Conservation (phyloP, 2,113 vertebrate genomes). For the Otocyon megalotis region DNA sequence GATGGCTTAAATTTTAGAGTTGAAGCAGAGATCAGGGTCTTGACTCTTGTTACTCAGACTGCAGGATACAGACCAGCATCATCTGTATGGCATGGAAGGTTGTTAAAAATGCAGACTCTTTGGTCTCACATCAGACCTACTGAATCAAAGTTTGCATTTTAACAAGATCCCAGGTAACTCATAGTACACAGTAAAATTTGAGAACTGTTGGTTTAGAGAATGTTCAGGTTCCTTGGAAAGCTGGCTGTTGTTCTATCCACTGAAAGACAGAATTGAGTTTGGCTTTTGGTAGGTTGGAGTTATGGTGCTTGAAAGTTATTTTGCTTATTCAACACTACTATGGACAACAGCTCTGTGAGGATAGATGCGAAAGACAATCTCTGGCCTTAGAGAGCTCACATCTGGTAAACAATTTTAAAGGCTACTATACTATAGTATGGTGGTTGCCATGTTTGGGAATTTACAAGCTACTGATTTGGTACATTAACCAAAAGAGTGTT, state of each 20-base stretch:
- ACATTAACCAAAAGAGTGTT: not conserved
- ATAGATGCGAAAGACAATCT: slow-evolving; percentile 4
- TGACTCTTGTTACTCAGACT: not conserved
- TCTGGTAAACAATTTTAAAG: not conserved
- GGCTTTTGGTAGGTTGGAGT: slow-evolving; percentile 16
- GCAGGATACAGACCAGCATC: not conserved
- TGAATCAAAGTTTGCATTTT: slow-evolving; percentile 20
- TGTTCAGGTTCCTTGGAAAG: not conserved
- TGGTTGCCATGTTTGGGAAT: not conserved
- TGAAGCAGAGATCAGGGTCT: not conserved
- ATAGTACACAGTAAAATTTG: not conserved
- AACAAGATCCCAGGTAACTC: not conserved
- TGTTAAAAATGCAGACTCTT: slow-evolving; percentile 18
- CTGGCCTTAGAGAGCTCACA: not conserved
- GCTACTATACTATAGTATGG: not conserved
- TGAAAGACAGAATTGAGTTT: not conserved
- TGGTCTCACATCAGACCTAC: not conserved
- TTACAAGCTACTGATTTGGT: not conserved
- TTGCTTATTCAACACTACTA: not conserved
- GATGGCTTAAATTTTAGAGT: not conserved
- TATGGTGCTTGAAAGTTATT: not conserved
- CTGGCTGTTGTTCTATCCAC: not conserved
- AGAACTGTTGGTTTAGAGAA: slow-evolving; percentile 10
- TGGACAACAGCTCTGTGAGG: not conserved
- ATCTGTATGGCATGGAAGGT: not conserved